Evolutionary conservation across 2,113 vertebrate species (phyloP).

Genomic region (Chlorocebus sabaeus): DNA sequence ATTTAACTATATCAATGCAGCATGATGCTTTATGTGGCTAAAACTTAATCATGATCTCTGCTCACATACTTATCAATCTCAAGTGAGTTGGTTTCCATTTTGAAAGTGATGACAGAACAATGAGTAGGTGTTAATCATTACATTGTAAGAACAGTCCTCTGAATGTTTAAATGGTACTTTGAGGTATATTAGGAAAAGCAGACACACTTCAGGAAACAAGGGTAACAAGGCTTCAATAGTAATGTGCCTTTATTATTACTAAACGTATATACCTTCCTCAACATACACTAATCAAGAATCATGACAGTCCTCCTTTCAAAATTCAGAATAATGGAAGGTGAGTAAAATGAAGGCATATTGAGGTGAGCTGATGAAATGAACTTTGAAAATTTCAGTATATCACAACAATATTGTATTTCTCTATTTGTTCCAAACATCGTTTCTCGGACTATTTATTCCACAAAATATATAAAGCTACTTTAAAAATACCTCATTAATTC

Average conservation of each 20-base stretch:
- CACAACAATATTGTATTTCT: background rate
- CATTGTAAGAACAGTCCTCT: background rate
- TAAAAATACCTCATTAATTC: background rate
- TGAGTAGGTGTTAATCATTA: background rate
- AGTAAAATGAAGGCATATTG: background rate
- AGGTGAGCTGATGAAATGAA: background rate
- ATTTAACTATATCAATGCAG: background rate
- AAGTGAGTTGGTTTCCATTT: conserved; percentile 16
- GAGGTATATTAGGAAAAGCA: background rate
- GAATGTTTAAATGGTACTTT: background rate
- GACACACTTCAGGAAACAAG: background rate
- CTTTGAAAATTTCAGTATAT: background rate
- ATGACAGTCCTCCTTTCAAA: background rate
- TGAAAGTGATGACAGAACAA: conserved; percentile 1
- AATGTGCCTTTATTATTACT: background rate
- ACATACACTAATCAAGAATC: background rate
- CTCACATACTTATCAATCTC: background rate
- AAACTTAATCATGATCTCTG: background rate
- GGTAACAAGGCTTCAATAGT: background rate
- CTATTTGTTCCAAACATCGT: background rate
- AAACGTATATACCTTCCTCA: background rate
- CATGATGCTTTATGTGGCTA: background rate
- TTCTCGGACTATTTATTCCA: background rate
- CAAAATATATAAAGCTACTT: background rate
- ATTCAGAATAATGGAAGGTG: background rate